These are phyloP conservation scores for Iphiclides podalirius DNA, from an alignment of 2,888 invertebrate species.

Conservation along the genomic window DNA sequence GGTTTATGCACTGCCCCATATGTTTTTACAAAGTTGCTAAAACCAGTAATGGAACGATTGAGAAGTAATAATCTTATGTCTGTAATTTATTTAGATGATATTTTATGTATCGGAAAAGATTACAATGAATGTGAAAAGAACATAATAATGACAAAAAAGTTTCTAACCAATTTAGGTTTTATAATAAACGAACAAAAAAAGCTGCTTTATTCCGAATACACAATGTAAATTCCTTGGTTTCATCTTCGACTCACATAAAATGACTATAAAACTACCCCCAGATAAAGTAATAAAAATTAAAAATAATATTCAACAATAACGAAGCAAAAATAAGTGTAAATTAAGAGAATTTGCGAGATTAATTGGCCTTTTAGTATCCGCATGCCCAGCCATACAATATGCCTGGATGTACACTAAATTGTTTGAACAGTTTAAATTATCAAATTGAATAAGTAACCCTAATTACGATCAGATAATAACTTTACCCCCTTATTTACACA, in stretches of 20 bases:
- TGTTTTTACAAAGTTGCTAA: too few species aligned
- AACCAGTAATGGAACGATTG: too few species aligned
- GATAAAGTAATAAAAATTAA: too few species aligned
- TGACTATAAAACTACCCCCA: not conserved
- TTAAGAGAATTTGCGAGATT: not conserved
- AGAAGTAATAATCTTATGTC: not conserved
- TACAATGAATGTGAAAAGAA: too few species aligned
- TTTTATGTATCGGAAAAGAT: too few species aligned
- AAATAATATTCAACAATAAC: too few species aligned
- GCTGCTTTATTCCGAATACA: not conserved
- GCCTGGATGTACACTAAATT: not conserved
- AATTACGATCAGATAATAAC: too few species aligned
- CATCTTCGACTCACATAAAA: not conserved
- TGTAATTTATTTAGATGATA: too few species aligned
- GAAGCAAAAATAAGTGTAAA: not conserved
- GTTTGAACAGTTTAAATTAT: too few species aligned
- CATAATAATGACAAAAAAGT: not conserved
- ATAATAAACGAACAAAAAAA: not conserved
- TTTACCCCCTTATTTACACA: too few species aligned
- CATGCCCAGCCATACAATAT: not conserved
- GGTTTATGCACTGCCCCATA: not conserved
- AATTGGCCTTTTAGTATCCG: not conserved
- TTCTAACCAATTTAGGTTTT: not conserved
- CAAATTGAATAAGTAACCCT: too few species aligned
- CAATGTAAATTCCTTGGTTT: not conserved